These are phyloP conservation scores for Brienomyrus longianalis DNA, from an alignment of 2,113 vertebrate genomes.

Conservation along the genomic window DNA sequence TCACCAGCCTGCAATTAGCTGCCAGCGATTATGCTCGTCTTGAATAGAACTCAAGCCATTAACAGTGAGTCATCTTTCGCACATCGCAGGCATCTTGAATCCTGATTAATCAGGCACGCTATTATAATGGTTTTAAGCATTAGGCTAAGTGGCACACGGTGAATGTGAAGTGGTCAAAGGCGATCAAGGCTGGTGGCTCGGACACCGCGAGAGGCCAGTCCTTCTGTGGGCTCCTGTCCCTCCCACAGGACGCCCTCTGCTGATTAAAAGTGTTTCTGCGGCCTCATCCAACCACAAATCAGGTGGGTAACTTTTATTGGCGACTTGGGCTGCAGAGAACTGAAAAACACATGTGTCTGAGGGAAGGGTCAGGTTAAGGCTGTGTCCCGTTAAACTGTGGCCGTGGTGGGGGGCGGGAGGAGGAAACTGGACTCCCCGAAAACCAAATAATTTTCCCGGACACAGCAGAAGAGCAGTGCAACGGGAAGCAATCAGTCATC, in stretches of 20 bases:
- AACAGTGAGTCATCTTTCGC: not conserved
- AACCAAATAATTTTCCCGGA: not conserved
- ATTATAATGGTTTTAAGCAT: not conserved
- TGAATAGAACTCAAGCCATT: not conserved
- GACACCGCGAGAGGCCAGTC: not conserved
- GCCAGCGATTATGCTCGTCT: not conserved
- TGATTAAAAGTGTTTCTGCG: not conserved
- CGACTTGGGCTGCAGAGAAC: not conserved
- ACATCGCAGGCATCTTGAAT: not conserved
- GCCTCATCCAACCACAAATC: not conserved
- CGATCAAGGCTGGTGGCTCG: not conserved
- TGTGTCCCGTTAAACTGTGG: not conserved
- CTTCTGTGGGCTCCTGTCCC: not conserved
- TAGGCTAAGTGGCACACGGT: not conserved
- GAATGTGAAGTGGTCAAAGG: not conserved
- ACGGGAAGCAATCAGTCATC: not conserved
- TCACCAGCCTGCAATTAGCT: slow-evolving; percentile 10
- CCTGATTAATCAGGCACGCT: not conserved
- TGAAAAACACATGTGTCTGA: not conserved
- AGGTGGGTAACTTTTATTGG: not conserved
- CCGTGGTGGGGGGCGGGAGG: not conserved
- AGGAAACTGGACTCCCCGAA: not conserved
- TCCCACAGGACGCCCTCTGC: not conserved
- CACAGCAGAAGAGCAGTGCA: not conserved
- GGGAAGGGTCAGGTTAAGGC: not conserved